Conservation (phyloP, 37 sponge, comb jelly and placozoan species). For the Cliona cf. orientalis region DNA sequence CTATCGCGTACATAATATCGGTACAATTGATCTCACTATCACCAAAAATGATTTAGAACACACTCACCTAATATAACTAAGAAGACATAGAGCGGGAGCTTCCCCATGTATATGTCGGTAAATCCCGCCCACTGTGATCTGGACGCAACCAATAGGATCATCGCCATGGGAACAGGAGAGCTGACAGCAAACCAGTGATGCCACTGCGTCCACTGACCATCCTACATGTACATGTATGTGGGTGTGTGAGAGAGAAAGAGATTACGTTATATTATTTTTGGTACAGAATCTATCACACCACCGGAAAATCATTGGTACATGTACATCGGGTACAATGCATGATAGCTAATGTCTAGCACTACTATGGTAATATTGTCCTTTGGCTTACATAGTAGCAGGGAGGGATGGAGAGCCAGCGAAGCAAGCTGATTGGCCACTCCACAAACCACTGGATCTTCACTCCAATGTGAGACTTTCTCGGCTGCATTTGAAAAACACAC, state of each 20-base stretch:
- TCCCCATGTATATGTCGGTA: constrained; percentile 18
- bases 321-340: background rate
- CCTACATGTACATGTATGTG: constrained; percentile 49
- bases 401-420: constrained; percentile 89
- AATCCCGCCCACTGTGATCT: constrained; percentile 78
- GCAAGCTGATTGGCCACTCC: constrained; percentile 81
- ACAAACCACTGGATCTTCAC: constrained; percentile 84
- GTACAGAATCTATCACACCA: too few species aligned
- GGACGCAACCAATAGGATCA: constrained; percentile 63
- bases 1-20: background rate
- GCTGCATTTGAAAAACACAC: constrained; percentile 47
- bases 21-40: background rate
- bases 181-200: constrained; percentile 70
- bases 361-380: background rate
- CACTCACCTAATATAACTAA: constrained; percentile 70
- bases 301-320: background rate
- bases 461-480: constrained; percentile 52
- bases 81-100: constrained; percentile 66
- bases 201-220: constrained; percentile 72
- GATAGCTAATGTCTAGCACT: background rate
- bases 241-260: constrained; percentile 8
- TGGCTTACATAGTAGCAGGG: constrained; percentile 80
- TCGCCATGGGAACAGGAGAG: constrained; percentile 77
- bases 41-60: constrained; percentile 1
- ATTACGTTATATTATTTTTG: too few species aligned